Evolutionary conservation across 2,888 invertebrate genomes (phyloP), one percentile per base, ranked within the genome.

Genomic region (Ctenicera cuprea): DNA sequence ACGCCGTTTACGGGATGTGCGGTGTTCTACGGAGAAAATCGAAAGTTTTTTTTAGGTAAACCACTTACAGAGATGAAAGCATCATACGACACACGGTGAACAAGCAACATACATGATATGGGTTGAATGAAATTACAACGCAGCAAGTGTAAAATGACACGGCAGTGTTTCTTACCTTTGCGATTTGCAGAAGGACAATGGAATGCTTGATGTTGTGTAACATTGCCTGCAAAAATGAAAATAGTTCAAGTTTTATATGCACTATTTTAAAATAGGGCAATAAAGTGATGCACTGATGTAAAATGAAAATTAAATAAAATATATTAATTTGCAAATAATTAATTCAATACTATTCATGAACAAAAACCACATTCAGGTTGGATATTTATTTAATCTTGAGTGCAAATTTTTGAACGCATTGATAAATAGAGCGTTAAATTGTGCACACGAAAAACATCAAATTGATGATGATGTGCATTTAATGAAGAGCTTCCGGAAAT

Each of bases 121-220:
- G 20, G 18, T 50, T 12, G 22, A 22, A 54, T 11, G 7, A 54
- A 33, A 33, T 16, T 54, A 22, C 54, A 14, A 22, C 12, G 30
- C 8, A 30, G 54, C 30, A 26, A 26, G 26, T 26, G 38, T 16
- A 38, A 14, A 38, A 59, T 59, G 11, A 11, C 12, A 37, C n/a
- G 37, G 18, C 33, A 59, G 7, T 4, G 12, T n/a, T n/a, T 61
- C 84, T 84, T 89, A 96, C 96, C 93, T 98, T 98, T 81, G 98
- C 97, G 87, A 98, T 98, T 92, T 99, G 98, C 81, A 99, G 91
- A 84, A 97, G 93, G 79, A 99, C 97, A 88, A 99, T 99, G 83
- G 98, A 96, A 91, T 99, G 98, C 89, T 99, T 99, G 80, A 99
- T 95, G 83, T 97, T 95, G 89, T 99, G 98, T 87, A 99, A 91